A percentile compares a stretch with the other conserved stretches of the same genome.
Evolutionary conservation across 2,113 vertebrate genomes (phyloP).

Genomic region (Nannospalax galili): DNA sequence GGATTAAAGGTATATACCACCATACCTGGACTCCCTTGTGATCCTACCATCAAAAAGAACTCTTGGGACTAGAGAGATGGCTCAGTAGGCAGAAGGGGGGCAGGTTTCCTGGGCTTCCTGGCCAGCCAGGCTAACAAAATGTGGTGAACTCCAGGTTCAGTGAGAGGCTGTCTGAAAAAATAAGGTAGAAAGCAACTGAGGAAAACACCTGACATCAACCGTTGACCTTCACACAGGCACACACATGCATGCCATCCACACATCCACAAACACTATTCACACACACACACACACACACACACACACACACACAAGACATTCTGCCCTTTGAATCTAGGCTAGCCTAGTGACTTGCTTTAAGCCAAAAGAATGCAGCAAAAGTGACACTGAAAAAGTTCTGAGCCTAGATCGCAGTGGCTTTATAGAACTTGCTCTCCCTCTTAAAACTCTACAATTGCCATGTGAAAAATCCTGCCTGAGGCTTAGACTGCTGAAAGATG

Average conservation of each 20-base stretch:
- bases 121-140: neutral
- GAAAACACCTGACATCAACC: neutral
- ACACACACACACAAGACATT: neutral
- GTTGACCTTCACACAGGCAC: too few species aligned
- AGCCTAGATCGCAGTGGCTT: neutral
- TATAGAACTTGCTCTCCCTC: constrained; percentile 12
- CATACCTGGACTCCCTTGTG: neutral
- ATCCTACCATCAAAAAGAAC: constrained; percentile 12
- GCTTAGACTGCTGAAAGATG: neutral
- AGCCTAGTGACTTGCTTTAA: neutral
- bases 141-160: neutral
- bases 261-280: neutral
- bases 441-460: neutral
- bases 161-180: neutral
- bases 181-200: neutral
- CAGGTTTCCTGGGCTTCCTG: neutral
- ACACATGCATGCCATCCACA: neutral
- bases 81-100: neutral
- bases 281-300: neutral
- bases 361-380: constrained; percentile 24
- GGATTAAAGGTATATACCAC: neutral
- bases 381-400: neutral
- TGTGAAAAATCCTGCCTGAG: neutral
- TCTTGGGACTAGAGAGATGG: neutral
- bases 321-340: neutral